phyloP scores from a whole-genome alignment of 2,113 vertebrate species.

The Silurus meridionalis region DNA sequence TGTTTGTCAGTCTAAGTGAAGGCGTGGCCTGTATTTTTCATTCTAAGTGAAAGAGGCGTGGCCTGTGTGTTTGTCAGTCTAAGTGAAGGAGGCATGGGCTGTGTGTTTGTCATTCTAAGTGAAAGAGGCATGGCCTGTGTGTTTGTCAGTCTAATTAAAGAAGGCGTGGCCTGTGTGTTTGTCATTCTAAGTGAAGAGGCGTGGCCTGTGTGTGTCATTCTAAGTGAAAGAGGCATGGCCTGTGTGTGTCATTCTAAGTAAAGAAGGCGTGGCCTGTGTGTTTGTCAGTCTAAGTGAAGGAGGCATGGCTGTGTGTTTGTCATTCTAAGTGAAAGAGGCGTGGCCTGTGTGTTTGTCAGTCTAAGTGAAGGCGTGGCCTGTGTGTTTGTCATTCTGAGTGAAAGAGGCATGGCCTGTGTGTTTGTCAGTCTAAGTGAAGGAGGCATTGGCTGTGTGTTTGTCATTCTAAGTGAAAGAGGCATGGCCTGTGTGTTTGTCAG shows the following conservation, averaged over 20 bases:
- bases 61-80: no score
- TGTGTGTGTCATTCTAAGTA: background rate
- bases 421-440: background rate
- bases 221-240: background rate
- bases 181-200: no score
- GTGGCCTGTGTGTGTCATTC: no score
- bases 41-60: background rate
- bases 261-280: background rate
- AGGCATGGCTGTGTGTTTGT: background rate
- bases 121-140: background rate
- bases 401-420: no score
- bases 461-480: background rate
- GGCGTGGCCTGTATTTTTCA: background rate
- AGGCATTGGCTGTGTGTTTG: background rate
- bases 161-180: no score
- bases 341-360: background rate
- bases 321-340: no score
- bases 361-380: background rate
- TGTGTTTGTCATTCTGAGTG: background rate
- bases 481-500: background rate
- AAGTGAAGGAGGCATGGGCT: background rate
- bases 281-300: background rate
- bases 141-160: no score
- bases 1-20: background rate
- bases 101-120: background rate